These are phyloP conservation scores for Cerastoderma edule DNA, from an alignment of 2,888 invertebrate genomes.

Conservation along the genomic window DNA sequence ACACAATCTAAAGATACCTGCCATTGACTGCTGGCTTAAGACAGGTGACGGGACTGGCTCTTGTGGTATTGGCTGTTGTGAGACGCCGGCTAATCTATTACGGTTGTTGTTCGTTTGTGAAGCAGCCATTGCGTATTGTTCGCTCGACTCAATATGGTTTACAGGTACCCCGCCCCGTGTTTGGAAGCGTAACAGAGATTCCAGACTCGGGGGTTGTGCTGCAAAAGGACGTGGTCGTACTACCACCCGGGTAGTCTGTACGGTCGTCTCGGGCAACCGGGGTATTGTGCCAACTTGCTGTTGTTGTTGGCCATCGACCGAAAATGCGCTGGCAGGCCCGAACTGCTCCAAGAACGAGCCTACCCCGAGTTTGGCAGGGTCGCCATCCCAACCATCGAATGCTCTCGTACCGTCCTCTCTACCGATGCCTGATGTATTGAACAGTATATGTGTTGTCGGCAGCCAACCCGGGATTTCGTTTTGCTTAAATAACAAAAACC, in stretches of 20 bases:
- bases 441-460: no score
- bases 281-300: not conserved
- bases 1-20: constrained; percentile 21
- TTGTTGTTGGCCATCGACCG: not conserved
- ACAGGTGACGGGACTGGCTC: no score
- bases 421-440: constrained; percentile 3
- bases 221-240: not conserved
- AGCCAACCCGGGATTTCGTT: no score
- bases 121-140: no score
- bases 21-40: constrained; percentile 9
- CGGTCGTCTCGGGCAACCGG: not conserved
- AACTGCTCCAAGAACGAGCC: constrained; percentile 2
- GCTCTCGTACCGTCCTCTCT: constrained; percentile 19
- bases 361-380: constrained; percentile 7
- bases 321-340: not conserved
- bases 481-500: no score
- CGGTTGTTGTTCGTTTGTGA: no score
- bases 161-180: no score
- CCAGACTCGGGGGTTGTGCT: not conserved
- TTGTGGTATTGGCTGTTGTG: no score
- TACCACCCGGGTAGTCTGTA: constrained; percentile 9
- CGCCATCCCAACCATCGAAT: constrained; percentile 22
- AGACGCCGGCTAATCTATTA: no score
- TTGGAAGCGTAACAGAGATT: not conserved
- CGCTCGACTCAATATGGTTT: not conserved